Base-by-base conservation (phyloP, 2,797 vertebrate species). In the Delichon dasypus region DNA sequence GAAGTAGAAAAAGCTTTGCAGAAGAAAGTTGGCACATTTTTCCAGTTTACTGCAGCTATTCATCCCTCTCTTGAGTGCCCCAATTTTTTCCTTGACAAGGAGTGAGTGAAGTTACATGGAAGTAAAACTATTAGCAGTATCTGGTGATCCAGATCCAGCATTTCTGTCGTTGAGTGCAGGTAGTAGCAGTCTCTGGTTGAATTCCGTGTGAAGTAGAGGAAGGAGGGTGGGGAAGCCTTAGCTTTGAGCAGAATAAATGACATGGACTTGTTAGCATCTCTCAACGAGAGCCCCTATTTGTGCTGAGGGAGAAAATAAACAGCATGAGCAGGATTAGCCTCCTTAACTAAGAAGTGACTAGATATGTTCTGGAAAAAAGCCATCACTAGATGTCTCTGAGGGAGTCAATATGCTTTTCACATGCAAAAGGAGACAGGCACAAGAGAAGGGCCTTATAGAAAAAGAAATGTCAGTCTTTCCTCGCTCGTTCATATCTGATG, bases 221-320 rank as follows among this genome's bases (percentile, higher is more conserved):
- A 76, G 48, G 60, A 67, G 40, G 4, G 27, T 75, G 57, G n/a
- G 17, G 22, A 74, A 64, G 27, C 17, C 32, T 64, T 62, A 58
- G n/a, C 30, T 27, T 54, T 58, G n/a, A 66, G 44, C 32, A 64
- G 40, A 55, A 48, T n/a, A 48, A 85, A 55, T 55, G 29, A 36
- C 1, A 1, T n/a, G 15, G 5, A 7, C 55, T 79, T 78, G 44
- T 32, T 78, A 48, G 30, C 21, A 34, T 82, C 55, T 89, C 40
- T 55, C 17, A 64, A 4, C 7, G 77, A 42, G 51, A 44, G 36
- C 22, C 11, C 3, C 8, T 76, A 0, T 58, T 92, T 1, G 2
- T 4, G 2, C 10, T 60, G 53, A 68, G n/a, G 19, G 20, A 58
- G 55, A 91, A 95, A 88, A 89, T 68, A 82, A 86, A 36, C 38